phyloP scores from a whole-genome alignment of 1,140 invertebrate genomes.

The Triops cancriformis region DNA sequence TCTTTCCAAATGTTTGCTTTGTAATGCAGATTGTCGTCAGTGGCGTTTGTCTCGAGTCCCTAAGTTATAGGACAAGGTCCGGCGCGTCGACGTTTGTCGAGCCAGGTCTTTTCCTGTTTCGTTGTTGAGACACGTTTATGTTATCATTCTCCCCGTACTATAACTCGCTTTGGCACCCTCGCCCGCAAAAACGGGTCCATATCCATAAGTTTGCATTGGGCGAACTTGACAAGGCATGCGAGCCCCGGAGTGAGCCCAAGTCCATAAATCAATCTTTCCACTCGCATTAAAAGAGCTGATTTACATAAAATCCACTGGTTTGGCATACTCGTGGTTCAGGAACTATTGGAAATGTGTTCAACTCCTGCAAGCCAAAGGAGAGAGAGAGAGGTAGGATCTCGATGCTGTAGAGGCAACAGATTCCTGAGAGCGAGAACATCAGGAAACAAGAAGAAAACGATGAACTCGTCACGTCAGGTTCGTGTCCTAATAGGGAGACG shows the following conservation, averaged over 20 bases:
- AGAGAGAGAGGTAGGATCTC: neutral
- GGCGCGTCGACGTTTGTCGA: neutral
- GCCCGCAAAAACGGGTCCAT: neutral
- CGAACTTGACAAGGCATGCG: slow-evolving; percentile 2
- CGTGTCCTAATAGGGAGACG: neutral
- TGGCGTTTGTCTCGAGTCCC: neutral
- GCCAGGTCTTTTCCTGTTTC: neutral
- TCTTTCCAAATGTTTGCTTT: slow-evolving; percentile 6
- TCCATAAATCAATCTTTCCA: neutral
- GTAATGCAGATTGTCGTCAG: neutral
- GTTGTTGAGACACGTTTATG: neutral
- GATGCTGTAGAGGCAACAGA: neutral
- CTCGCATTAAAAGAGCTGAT: slow-evolving; percentile 1
- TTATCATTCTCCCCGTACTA: neutral
- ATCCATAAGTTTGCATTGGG: neutral
- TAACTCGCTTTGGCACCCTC: neutral
- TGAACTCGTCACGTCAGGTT: slow-evolving; percentile 12
- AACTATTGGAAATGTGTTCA: neutral
- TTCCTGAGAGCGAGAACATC: neutral
- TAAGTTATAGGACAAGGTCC: neutral
- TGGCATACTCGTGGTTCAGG: neutral
- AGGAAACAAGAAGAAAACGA: neutral
- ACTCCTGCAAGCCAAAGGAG: neutral
- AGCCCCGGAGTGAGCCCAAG: neutral
- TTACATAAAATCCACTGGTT: neutral